These are phyloP conservation scores for Siphamia tubifer DNA, from an alignment of 2,113 vertebrate species.

Conservation along the genomic window DNA sequence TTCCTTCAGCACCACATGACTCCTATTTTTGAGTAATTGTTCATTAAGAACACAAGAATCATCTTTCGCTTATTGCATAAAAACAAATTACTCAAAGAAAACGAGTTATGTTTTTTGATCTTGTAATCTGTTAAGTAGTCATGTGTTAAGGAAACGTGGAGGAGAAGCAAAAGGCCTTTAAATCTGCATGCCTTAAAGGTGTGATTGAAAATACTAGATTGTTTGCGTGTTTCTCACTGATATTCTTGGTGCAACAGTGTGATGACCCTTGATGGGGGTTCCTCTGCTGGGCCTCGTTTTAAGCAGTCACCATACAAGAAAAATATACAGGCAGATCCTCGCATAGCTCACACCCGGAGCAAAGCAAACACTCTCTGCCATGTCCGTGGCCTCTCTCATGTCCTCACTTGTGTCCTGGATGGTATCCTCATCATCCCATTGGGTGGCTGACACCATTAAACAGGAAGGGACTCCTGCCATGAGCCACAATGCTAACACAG, in stretches of 20 bases:
- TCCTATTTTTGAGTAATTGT: constrained; percentile 24
- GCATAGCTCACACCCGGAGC: constrained; percentile 32
- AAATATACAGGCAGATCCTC: constrained; percentile 49
- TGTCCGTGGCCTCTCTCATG: constrained; percentile 46
- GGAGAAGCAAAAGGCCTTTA: constrained; percentile 16
- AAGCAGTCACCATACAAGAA: constrained; percentile 30
- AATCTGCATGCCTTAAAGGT: not conserved
- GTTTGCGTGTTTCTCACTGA: constrained; percentile 16
- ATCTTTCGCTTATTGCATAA: not conserved
- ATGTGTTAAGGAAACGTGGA: not conserved
- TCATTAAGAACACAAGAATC: constrained; percentile 2
- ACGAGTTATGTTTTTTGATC: constrained; percentile 25
- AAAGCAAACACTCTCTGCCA: constrained; percentile 48
- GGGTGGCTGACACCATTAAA: constrained; percentile 54
- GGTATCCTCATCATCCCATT: constrained; percentile 61
- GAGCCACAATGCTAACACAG: constrained; percentile 35
- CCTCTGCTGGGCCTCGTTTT: not conserved
- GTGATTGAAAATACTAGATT: constrained; percentile 1
- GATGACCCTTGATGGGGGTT: constrained; percentile 16
- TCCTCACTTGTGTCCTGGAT: constrained; percentile 40
- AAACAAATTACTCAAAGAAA: constrained; percentile 8
- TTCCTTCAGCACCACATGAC: constrained; percentile 33
- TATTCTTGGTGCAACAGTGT: constrained; percentile 1
- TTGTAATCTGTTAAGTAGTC: constrained; percentile 14
- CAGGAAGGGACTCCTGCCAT: constrained; percentile 53